Conservation (phyloP, 2,797 vertebrate species). For the Petrocephalus sullivani region DNA sequence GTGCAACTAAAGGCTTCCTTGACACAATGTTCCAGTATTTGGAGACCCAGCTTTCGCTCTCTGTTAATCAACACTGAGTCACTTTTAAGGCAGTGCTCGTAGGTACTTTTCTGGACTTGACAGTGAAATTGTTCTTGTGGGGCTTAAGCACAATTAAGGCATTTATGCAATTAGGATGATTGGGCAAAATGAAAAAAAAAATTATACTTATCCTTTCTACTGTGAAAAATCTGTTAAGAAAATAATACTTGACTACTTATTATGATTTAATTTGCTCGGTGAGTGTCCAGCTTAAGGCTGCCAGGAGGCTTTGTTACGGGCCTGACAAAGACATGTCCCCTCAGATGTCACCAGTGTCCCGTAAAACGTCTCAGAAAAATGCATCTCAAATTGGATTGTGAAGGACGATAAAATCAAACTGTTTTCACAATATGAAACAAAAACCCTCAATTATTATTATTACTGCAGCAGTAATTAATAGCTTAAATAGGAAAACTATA, state of each 20-base stretch:
- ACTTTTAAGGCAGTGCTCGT: neutral
- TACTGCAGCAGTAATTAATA: neutral
- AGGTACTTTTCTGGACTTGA: neutral
- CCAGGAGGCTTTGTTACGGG: neutral
- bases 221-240: neutral
- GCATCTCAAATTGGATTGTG: neutral
- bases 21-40: neutral
- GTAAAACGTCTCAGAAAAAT: neutral
- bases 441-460: neutral
- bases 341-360: neutral
- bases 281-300: neutral
- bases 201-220: neutral
- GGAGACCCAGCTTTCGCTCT: neutral
- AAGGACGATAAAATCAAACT: neutral
- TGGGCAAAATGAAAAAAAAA: neutral
- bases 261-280: neutral
- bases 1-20: neutral
- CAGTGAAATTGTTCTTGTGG: neutral
- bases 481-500: neutral
- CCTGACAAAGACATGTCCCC: neutral
- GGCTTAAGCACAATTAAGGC: neutral
- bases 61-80: neutral
- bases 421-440: neutral
- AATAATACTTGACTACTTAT: neutral
- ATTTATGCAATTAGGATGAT: conserved; percentile 6